phyloP scores from a whole-genome alignment of 2,888 invertebrate species.

The Oxystoma pomonae region DNA sequence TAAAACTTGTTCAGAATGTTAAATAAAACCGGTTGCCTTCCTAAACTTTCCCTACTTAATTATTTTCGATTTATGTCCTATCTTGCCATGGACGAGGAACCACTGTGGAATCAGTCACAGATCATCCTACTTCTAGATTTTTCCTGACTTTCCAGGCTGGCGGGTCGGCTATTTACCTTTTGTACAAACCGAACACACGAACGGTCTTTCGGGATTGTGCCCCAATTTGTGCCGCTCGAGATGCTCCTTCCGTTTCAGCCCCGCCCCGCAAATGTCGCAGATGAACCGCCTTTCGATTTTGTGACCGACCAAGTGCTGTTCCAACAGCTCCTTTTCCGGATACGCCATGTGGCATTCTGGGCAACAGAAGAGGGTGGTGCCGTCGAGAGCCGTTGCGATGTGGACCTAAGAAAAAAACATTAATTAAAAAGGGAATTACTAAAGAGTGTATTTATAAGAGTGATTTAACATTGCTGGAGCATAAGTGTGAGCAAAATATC shows the following conservation, averaged over 20 bases:
- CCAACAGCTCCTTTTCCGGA: slow-evolving; percentile 74
- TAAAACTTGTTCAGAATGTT: too few relatives aligned
- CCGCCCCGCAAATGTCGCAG: slow-evolving; percentile 73
- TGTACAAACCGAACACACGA: slow-evolving; percentile 71
- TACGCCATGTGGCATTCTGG: slow-evolving; percentile 81
- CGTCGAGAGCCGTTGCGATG: slow-evolving; percentile 70
- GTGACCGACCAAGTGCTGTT: slow-evolving; percentile 70
- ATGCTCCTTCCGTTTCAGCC: slow-evolving; percentile 74
- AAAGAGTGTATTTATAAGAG: too few relatives aligned
- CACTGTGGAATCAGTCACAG: too few relatives aligned
- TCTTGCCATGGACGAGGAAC: too few relatives aligned
- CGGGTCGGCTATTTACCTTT: slow-evolving; percentile 59
- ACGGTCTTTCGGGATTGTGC: slow-evolving; percentile 77
- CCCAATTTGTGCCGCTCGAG: slow-evolving; percentile 74
- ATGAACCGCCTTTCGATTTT: slow-evolving; percentile 77
- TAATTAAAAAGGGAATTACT: slow-evolving; percentile 2
- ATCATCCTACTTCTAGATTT: too few relatives aligned
- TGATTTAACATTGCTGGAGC: too few relatives aligned
- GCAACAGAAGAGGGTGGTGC: slow-evolving; percentile 71
- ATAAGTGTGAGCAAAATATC: too few relatives aligned
- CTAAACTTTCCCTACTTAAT: too few relatives aligned
- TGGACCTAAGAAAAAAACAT: slow-evolving; percentile 62
- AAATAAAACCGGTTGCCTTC: too few relatives aligned
- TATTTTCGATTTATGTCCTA: too few relatives aligned
- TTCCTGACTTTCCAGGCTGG: too few relatives aligned